Percentiles rank a stretch among this genome's conserved stretches.
Evolutionary conservation across 37 sponge, comb jelly and placozoan species (phyloP).

Genomic region (Chondrilla cf. caribensis): DNA sequence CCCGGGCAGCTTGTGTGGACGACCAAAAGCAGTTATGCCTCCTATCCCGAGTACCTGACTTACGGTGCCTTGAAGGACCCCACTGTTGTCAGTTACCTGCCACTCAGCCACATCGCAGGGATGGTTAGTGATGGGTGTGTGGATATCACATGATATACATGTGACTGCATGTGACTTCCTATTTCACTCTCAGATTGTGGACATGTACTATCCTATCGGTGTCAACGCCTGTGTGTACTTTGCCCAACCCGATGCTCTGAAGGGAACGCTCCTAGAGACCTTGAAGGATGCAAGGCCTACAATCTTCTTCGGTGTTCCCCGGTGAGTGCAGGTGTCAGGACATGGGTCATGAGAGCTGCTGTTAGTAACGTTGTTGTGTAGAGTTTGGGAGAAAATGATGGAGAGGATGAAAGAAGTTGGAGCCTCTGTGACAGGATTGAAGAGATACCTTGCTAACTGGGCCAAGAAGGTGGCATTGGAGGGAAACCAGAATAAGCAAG

Average conservation of each 20-base stretch:
- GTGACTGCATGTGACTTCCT: background rate
- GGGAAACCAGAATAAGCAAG: constrained; percentile 66
- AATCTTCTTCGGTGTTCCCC: constrained; percentile 67
- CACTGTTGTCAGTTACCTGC: constrained; percentile 24
- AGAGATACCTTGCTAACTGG: constrained; percentile 50
- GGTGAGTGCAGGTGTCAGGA: constrained; percentile 54
- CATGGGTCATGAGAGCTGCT: background rate
- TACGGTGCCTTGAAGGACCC: background rate
- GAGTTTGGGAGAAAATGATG: constrained; percentile 78
- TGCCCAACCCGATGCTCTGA: constrained; percentile 92
- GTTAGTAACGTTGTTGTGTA: background rate
- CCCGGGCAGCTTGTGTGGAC: background rate
- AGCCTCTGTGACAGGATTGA: constrained; percentile 33
- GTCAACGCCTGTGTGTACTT: constrained; percentile 50
- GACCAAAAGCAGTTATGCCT: background rate
- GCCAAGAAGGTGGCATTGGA: constrained; percentile 65
- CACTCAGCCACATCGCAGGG: constrained; percentile 36
- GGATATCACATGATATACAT: background rate
- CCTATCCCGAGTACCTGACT: background rate
- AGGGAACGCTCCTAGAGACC: constrained; percentile 72
- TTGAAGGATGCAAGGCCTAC: constrained; percentile 70
- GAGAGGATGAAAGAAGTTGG: constrained; percentile 43
- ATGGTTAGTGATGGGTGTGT: constrained; percentile 8
- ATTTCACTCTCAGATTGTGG: constrained; percentile 43
- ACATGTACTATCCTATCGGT: constrained; percentile 44